phyloP scores from a whole-genome alignment of 2,888 invertebrate species.

The Ellobium chinense region DNA sequence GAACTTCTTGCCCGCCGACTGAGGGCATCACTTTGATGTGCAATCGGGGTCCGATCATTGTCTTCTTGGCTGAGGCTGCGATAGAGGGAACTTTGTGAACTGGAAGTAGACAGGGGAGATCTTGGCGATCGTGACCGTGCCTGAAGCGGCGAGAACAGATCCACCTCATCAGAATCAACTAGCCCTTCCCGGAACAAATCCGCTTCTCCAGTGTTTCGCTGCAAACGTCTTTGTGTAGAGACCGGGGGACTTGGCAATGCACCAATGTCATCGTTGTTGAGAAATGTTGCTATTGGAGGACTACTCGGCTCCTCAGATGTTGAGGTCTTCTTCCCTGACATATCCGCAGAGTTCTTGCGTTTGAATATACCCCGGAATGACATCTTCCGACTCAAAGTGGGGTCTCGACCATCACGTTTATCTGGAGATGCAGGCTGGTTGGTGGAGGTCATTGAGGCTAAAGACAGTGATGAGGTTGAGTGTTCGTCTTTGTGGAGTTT shows the following conservation, averaged over 20 bases:
- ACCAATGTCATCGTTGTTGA: slow-evolving; percentile 50
- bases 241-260: slow-evolving; percentile 35
- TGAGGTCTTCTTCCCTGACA: slow-evolving; percentile 18
- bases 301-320: slow-evolving; percentile 43
- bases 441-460: not conserved
- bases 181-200: not conserved
- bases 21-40: not conserved
- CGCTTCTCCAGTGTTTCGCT: not conserved
- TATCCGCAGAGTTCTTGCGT: slow-evolving; percentile 48
- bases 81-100: slow-evolving; percentile 21
- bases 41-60: slow-evolving; percentile 6
- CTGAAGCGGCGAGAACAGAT: not conserved
- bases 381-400: slow-evolving; percentile 45
- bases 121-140: not conserved
- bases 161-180: not conserved
- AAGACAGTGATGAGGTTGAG: slow-evolving; percentile 18
- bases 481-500: slow-evolving; percentile 14
- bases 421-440: not conserved
- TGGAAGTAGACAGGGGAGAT: slow-evolving; percentile 7
- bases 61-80: slow-evolving; percentile 29
- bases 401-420: slow-evolving; percentile 23
- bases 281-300: slow-evolving; percentile 48
- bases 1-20: slow-evolving; percentile 11
- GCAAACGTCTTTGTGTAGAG: not conserved
- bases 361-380: slow-evolving; percentile 53